These are phyloP conservation scores for Haliclona indistincta DNA, from an alignment of 37 sponge, comb jelly and placozoan species.

Conservation along the genomic window DNA sequence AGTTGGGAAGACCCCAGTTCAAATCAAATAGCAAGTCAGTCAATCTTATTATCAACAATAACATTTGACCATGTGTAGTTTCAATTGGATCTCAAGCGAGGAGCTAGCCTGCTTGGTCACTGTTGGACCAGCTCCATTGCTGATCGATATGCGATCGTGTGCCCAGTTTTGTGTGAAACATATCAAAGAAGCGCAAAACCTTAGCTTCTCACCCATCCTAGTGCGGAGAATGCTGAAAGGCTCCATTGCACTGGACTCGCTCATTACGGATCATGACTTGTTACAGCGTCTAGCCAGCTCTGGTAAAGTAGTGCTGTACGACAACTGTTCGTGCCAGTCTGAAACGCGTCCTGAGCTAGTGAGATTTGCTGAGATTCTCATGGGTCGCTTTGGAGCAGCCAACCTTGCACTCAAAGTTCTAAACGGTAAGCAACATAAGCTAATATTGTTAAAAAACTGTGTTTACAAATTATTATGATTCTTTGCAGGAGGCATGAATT, in stretches of 20 bases:
- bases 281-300: background rate
- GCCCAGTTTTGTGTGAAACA: conserved; percentile 37
- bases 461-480: background rate
- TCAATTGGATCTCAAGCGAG: too few species aligned
- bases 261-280: conserved; percentile 19
- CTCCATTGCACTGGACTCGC: conserved; percentile 22
- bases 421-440: background rate
- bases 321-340: conserved; percentile 9
- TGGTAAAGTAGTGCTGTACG: conserved; percentile 33
- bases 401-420: background rate
- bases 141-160: conserved; percentile 56
- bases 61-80: too few species aligned
- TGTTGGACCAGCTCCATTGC: too few species aligned
- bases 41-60: too few species aligned
- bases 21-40: too few species aligned
- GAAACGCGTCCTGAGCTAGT: conserved; percentile 21
- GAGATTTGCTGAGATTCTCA: conserved; percentile 36
- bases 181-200: conserved; percentile 40
- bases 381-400: background rate
- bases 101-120: too few species aligned
- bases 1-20: too few species aligned
- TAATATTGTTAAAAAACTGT: background rate
- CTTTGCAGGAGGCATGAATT: conserved; percentile 31
- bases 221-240: conserved; percentile 58
- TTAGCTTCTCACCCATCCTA: conserved; percentile 52